Evolutionary conservation across 1,140 invertebrate species (phyloP), one percentile per base, ranked within the genome.

Genomic region (Papilio glaucus): DNA sequence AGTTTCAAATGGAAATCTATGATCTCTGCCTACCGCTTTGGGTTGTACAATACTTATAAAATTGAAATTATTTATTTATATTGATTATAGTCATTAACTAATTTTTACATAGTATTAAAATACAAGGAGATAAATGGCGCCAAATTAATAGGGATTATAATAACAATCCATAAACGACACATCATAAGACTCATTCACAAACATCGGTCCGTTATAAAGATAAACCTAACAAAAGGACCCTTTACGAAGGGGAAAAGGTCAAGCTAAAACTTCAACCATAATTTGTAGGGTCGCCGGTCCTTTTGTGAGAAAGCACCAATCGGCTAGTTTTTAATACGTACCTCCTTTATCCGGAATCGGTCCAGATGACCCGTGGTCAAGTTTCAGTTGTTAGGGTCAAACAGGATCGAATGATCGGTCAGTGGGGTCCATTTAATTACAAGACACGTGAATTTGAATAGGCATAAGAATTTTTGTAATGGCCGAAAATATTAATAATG

Each of bases 291-390:
- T 86, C 82, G 83, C 39, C 62, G 26, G 18, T 41, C 79, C 73
- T 78, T 85, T 88, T 88, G 84, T 86, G 15, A 73, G 37, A 41
- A 60, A 78, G 82, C 78, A 78, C 88, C 88, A 88, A 88, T 90
- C 82, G 76, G 68, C n/a, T 53, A 77, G 73, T 85, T 86, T 87
- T 87, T 87, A 85, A 72, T 78, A 26, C 26, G 69, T 76, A 79
- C 76, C 77, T 79, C 82, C 76, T 82, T 89, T 87, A 83, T 86
- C 77, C 82, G 63, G 72, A 75, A 78, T 72, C 87, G 88, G 88
- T 86, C 86, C 88, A 89, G 86, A 88, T 89, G 86, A 90, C 88
- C 88, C 42, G 73, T 45, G 86, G 80, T 88, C 85, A 74, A 45
- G 76, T 89, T 86, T 72, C 84, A 76, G 71, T 79, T 74, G 77